phyloP scores from a whole-genome alignment of 2,113 vertebrate genomes.

The Megalops atlanticus region DNA sequence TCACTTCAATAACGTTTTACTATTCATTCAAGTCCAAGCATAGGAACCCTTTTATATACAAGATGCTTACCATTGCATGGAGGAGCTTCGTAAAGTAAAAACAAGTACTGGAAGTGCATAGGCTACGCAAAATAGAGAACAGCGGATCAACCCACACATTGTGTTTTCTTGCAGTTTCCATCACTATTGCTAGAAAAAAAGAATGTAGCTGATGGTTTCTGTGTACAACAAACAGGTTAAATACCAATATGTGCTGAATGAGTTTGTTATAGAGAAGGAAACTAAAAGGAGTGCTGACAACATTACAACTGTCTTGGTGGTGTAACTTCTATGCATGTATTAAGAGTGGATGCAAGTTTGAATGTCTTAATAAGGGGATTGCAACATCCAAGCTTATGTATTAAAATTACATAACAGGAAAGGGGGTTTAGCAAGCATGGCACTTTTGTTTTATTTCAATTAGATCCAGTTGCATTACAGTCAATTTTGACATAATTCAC shows the following conservation, averaged over 20 bases:
- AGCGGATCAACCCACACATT: neutral
- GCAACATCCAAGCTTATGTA: neutral
- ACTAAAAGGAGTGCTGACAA: no score
- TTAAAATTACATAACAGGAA: conserved; percentile 4
- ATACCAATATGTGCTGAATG: neutral
- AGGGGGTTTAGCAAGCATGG: conserved; percentile 50
- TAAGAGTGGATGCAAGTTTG: no score
- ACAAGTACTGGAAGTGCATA: neutral
- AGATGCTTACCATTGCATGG: neutral
- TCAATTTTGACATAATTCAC: conserved; percentile 42
- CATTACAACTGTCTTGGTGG: no score
- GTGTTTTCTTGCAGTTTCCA: neutral
- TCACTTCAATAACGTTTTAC: neutral
- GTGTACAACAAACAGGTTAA: neutral
- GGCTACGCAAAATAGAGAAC: no score
- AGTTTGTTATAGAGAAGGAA: neutral
- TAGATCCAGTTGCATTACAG: conserved; percentile 55
- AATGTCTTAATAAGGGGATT: neutral
- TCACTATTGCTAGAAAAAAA: neutral
- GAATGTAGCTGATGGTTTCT: neutral
- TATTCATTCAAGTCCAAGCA: neutral
- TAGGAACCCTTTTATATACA: neutral
- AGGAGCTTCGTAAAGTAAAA: neutral
- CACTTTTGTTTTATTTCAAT: conserved; percentile 72
- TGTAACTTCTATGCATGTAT: no score